Conservation (phyloP, 2,113 vertebrate species). For the Potamarius usumacintae region DNA sequence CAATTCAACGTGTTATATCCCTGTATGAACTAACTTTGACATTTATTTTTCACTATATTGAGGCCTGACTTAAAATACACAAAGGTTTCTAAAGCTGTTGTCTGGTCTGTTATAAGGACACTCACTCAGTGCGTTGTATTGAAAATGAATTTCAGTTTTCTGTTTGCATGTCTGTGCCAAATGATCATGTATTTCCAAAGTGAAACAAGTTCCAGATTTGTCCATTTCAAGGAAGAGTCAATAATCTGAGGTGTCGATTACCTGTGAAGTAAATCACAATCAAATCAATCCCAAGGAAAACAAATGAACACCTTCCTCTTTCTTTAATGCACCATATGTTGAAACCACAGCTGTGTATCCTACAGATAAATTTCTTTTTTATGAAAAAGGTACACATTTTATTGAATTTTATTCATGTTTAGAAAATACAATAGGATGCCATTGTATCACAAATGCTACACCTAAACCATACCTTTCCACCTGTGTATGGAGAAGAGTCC, state of each 20-base stretch:
- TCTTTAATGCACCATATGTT: background rate
- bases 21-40: slow-evolving; percentile 10
- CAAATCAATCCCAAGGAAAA: too few species aligned
- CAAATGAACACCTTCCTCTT: background rate
- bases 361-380: background rate
- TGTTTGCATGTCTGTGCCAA: background rate
- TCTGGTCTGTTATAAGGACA: background rate
- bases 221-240: background rate
- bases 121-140: background rate
- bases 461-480: background rate
- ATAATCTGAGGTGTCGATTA: background rate
- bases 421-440: background rate
- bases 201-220: background rate
- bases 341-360: background rate
- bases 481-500: background rate
- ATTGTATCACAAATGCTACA: background rate
- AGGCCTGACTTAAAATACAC: background rate
- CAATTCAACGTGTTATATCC: background rate
- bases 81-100: slow-evolving; percentile 12
- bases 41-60: slow-evolving; percentile 16
- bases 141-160: background rate
- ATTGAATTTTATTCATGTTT: background rate
- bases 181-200: background rate
- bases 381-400: background rate
- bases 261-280: background rate